Base-by-base conservation (phyloP, 2,113 vertebrate species). In the Crypturellus undulatus region DNA sequence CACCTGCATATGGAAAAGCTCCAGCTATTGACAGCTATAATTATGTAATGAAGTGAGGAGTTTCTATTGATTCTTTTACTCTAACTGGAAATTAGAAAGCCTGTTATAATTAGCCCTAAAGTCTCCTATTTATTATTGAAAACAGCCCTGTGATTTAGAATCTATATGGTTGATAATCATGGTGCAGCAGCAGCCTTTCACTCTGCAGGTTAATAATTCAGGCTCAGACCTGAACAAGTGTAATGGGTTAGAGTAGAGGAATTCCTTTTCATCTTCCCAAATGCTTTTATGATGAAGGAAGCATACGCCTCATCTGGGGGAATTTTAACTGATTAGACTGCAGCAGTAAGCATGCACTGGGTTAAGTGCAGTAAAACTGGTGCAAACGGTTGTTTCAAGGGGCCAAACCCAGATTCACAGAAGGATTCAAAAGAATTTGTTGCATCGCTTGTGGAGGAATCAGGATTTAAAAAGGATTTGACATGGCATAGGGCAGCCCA, bases 1-100 rank as follows among this genome's bases (percentile, higher is more conserved):
- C 45, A 94, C 18, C 90, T 87, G 49, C 58, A 86, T 76, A 59
- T 24, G 65, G 68, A 93, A 71, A 14, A 42, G 47, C 64, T 89
- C 84, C 64, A 75, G 79, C 28, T 92, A 92, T 89, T 65, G 79
- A 38, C 89, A 96, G 67, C 54, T 24, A 51, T 78, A 91, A 88
- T 91, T 92, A 94, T 94, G 94, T 97, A 96, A 97, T 88, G 95
- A 95, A 95, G 81, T 76, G 62, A 79, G 54, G 76, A 73, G 79
- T 51, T 92, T 60, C 68, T 77, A 97, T 94, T 79, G 95, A 96
- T 96, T 97, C 95, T 95, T 81, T 94, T 81, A 86, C 90, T 95
- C 71, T 73, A 59, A 75, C 51, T 88, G 76, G 81, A 89, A 97
- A 95, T 95, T 85, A 94, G 78, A 81, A 89, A 68, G 38, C 83